Conservation (phyloP, 1,140 invertebrate genomes). For the Pteromalus puparum region DNA sequence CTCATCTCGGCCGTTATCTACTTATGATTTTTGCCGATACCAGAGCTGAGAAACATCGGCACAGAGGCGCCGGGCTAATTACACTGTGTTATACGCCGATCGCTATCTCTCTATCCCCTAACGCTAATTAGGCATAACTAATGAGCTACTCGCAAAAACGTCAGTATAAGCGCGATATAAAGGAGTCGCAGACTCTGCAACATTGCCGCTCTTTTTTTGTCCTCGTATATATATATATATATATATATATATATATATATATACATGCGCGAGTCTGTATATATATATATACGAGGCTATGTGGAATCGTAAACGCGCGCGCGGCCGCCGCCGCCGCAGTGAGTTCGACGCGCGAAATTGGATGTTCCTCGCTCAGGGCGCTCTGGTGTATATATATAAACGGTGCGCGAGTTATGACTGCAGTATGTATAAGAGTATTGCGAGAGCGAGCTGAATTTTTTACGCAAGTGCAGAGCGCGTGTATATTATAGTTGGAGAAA, state of each 20-base stretch:
- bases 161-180: background rate
- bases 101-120: background rate
- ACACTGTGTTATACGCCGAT: slow-evolving; percentile 14
- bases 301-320: background rate
- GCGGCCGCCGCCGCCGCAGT: too few relatives aligned
- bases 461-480: too few relatives aligned
- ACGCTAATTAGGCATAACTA: slow-evolving; percentile 47
- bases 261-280: too few relatives aligned
- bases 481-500: background rate
- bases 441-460: background rate
- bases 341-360: background rate
- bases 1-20: background rate
- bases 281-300: too few relatives aligned
- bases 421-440: background rate
- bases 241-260: too few relatives aligned
- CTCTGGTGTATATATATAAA: background rate
- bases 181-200: background rate
- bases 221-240: background rate
- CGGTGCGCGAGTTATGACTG: background rate
- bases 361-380: background rate
- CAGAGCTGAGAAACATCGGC: background rate
- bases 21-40: background rate
- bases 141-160: slow-evolving; percentile 30
- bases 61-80: slow-evolving; percentile 32
- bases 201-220: background rate